phyloP scores from a whole-genome alignment of 1,140 invertebrate species.

The Helicoverpa zea region DNA sequence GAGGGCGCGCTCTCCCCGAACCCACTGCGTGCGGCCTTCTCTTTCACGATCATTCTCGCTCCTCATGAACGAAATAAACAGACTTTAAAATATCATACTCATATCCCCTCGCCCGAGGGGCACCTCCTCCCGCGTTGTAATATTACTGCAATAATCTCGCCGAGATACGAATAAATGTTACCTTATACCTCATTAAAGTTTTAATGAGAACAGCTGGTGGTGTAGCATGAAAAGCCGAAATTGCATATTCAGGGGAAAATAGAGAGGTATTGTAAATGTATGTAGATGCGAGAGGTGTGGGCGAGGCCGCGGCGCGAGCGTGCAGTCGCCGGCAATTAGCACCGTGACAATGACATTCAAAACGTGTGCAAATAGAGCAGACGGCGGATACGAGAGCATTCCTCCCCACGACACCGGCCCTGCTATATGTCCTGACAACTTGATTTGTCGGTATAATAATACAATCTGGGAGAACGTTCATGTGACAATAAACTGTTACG shows the following conservation, averaged over 20 bases:
- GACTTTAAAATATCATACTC: conserved; percentile 65
- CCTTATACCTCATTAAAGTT: conserved; percentile 52
- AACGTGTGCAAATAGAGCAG: conserved; percentile 79
- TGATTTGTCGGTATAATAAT: conserved; percentile 50
- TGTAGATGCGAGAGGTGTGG: conserved; percentile 59
- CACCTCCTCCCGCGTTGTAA: conserved; percentile 39
- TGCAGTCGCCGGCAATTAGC: conserved; percentile 74
- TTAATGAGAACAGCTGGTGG: conserved; percentile 49
- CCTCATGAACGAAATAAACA: conserved; percentile 71
- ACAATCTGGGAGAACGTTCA: conserved; percentile 37
- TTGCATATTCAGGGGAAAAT: conserved; percentile 51
- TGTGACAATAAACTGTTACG: conserved; percentile 45
- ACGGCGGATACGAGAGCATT: conserved; percentile 45
- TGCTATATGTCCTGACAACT: conserved; percentile 37
- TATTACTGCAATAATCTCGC: conserved; percentile 43
- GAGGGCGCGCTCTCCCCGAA: conserved; percentile 65
- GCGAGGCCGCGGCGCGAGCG: conserved; percentile 49
- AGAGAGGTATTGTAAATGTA: conserved; percentile 51
- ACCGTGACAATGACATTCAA: conserved; percentile 82
- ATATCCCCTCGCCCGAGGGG: conserved; percentile 35
- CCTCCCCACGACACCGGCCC: conserved; percentile 1
- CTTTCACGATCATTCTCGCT: conserved; percentile 73
- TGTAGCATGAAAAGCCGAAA: conserved; percentile 49
- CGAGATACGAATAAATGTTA: conserved; percentile 52
- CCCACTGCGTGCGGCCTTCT: conserved; percentile 62